A percentile compares a stretch with the other conserved stretches of the same genome.
Evolutionary conservation across 1,140 invertebrate species (phyloP).

Genomic region (Hypsibius dujardini): DNA sequence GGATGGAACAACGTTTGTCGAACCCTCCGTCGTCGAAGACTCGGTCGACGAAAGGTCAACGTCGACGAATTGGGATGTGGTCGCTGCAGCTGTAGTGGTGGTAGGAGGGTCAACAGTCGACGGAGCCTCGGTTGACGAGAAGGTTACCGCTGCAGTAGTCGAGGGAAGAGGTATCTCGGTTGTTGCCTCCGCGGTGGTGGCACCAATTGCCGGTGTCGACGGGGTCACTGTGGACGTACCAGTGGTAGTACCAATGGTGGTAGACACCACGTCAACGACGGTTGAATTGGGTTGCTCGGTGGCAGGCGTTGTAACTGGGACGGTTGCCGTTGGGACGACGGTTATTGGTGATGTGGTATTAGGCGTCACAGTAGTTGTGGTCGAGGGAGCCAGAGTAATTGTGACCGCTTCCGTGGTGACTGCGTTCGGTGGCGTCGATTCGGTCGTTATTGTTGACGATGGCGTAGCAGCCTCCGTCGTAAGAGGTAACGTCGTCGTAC

Average conservation of each 20-base stretch:
- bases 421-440: too few relatives aligned
- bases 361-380: not conserved
- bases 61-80: too few relatives aligned
- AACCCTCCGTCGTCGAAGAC: too few relatives aligned
- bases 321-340: not conserved
- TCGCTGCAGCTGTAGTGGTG: not conserved
- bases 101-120: not conserved
- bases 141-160: not conserved
- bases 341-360: not conserved
- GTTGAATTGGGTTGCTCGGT: too few relatives aligned
- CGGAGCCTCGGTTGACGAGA: constrained; percentile 4
- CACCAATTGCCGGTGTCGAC: not conserved
- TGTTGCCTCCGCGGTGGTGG: not conserved
- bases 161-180: not conserved
- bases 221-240: constrained; percentile 3
- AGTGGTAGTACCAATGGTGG: not conserved
- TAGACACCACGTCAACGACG: not conserved
- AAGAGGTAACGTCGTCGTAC: too few relatives aligned
- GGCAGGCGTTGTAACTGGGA: not conserved
- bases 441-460: too few relatives aligned
- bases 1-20: too few relatives aligned
- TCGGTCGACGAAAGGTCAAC: too few relatives aligned
- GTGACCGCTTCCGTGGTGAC: too few relatives aligned
- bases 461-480: too few relatives aligned
- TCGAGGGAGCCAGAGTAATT: too few relatives aligned